A percentile compares a stretch with the other conserved stretches of the same genome.
These are phyloP conservation scores for Glossophaga mutica DNA, from an alignment of 2,797 vertebrate species.

Conservation along the genomic window DNA sequence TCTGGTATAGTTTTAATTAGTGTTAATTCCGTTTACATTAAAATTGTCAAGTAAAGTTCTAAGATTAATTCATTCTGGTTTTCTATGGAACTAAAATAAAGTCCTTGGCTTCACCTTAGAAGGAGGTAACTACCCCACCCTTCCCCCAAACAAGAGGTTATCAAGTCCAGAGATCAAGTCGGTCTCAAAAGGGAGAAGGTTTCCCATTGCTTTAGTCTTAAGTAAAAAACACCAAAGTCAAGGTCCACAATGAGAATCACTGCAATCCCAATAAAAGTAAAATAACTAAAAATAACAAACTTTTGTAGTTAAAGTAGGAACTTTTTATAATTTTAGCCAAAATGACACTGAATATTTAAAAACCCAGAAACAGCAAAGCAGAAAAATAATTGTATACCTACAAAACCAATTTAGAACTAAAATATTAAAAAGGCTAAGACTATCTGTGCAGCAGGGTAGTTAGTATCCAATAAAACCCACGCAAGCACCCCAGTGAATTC, in stretches of 20 bases:
- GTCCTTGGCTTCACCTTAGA: background rate
- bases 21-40: background rate
- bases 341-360: background rate
- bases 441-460: background rate
- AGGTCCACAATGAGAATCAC: background rate
- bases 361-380: background rate
- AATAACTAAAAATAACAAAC: background rate
- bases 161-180: background rate
- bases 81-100: background rate
- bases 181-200: background rate
- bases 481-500: constrained; percentile 10
- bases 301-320: background rate
- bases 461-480: background rate
- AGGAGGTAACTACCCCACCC: background rate
- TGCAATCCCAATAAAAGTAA: background rate
- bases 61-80: background rate
- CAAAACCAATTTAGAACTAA: background rate
- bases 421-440: background rate
- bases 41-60: background rate
- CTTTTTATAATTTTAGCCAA: constrained; percentile 11
- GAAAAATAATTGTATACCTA: background rate
- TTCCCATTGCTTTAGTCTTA: background rate
- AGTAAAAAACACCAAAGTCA: background rate
- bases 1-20: background rate
- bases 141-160: background rate